phyloP scores from a whole-genome alignment of 2,888 invertebrate species.

The Parnassius mnemosyne region DNA sequence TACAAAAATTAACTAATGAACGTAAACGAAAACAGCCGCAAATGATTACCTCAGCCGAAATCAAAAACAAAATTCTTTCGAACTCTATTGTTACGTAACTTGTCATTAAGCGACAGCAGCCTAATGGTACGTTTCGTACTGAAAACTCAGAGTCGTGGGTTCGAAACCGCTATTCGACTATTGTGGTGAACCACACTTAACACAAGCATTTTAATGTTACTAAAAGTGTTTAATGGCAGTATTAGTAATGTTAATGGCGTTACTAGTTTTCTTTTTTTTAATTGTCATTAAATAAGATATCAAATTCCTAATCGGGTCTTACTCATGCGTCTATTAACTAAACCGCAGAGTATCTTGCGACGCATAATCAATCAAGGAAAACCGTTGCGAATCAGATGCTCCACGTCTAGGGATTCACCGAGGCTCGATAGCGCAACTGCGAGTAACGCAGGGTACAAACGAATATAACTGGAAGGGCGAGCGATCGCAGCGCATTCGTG shows the following conservation, averaged over 20 bases:
- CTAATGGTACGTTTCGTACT: too few relatives aligned
- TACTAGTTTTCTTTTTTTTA: not conserved
- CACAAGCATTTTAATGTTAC: too few relatives aligned
- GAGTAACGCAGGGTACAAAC: not conserved
- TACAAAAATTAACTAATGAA: too few relatives aligned
- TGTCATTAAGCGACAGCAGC: too few relatives aligned
- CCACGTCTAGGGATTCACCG: conserved; percentile 13
- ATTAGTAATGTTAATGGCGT: not conserved
- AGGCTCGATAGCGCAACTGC: not conserved
- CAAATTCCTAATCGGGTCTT: not conserved
- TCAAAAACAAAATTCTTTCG: too few relatives aligned
- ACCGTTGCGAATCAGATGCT: not conserved
- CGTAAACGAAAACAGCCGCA: too few relatives aligned
- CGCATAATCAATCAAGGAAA: conserved; percentile 18
- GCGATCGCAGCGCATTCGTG: not conserved
- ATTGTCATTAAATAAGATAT: not conserved
- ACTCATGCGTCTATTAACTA: not conserved
- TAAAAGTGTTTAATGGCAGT: not conserved
- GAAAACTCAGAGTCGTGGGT: too few relatives aligned
- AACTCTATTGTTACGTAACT: too few relatives aligned
- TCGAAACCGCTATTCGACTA: not conserved
- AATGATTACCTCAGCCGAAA: too few relatives aligned
- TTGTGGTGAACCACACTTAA: not conserved
- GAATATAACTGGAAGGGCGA: not conserved
- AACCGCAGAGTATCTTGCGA: not conserved